These are phyloP conservation scores for Thamnophis sirtalis DNA, from an alignment of 2,113 vertebrate genomes.

Conservation along the genomic window DNA sequence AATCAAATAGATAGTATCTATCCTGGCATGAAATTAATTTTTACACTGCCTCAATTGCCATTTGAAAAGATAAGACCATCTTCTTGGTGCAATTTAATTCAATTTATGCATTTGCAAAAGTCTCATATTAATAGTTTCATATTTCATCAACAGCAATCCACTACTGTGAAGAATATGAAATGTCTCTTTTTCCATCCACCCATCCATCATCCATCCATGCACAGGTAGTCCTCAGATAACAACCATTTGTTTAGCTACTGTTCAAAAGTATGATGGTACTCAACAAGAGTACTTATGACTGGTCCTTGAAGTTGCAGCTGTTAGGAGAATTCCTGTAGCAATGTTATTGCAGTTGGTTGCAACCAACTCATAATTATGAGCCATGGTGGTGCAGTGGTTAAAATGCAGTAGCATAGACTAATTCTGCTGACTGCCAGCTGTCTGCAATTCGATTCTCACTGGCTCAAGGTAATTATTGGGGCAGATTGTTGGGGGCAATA, in stretches of 20 bases:
- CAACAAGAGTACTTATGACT: neutral
- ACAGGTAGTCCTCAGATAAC: neutral
- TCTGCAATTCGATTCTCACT: no score
- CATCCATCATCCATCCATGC: neutral
- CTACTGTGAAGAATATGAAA: conserved; percentile 45
- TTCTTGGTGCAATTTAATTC: neutral
- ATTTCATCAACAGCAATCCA: conserved; percentile 48
- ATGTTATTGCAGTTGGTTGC: neutral
- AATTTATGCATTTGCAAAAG: conserved; percentile 4
- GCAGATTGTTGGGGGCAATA: no score
- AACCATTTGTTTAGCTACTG: neutral
- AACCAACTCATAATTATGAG: neutral
- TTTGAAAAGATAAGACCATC: neutral
- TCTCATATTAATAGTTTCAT: neutral
- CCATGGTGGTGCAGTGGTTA: neutral
- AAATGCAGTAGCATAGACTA: no score
- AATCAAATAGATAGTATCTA: neutral
- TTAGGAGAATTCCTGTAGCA: neutral
- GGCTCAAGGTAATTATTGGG: no score
- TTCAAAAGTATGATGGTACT: neutral
- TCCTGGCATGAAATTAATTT: neutral
- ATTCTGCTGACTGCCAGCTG: no score
- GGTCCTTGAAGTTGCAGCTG: neutral
- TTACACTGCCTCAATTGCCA: neutral
- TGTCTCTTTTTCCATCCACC: conserved; percentile 9